Percentiles rank a stretch among this genome's conserved stretches.
Conservation (phyloP, 2,888 invertebrate species). For the Lordiphosa fenestrarum region DNA sequence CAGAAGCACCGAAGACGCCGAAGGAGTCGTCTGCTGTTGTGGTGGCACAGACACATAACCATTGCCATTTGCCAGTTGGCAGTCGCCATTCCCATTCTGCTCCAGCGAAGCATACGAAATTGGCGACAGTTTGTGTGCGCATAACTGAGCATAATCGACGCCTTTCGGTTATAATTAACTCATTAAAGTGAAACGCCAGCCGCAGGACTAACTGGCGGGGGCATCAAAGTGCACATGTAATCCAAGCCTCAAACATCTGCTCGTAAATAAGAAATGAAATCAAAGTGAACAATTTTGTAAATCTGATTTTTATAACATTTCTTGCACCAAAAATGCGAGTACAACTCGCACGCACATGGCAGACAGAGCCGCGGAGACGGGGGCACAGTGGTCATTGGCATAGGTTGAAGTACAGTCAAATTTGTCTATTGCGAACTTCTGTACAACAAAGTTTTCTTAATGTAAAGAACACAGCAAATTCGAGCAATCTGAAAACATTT, state of each 20-base stretch:
- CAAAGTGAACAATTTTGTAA: conserved; percentile 74
- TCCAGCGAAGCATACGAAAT: conserved; percentile 66
- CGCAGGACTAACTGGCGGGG: conserved; percentile 56
- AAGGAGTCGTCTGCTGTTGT: conserved; percentile 24
- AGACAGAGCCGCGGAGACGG: conserved; percentile 12
- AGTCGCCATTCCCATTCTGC: conserved; percentile 54
- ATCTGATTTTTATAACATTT: conserved; percentile 73
- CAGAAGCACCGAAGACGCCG: conserved; percentile 49
- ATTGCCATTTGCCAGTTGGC: conserved; percentile 13
- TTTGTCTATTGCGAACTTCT: no score
- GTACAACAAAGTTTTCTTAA: no score
- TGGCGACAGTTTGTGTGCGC: conserved; percentile 72
- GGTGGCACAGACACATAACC: conserved; percentile 5
- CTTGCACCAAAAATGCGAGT: conserved; percentile 17
- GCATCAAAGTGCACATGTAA: conserved; percentile 50
- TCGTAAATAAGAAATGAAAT: conserved; percentile 75
- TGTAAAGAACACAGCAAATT: no score
- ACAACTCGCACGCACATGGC: conserved; percentile 4
- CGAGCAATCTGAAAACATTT: no score
- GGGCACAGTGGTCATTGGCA: no score
- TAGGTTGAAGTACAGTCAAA: no score
- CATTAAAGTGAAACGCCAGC: conserved; percentile 73
- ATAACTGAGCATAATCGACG: conserved; percentile 75
- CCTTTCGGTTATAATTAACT: conserved; percentile 75
- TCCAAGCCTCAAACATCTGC: conserved; percentile 6